Evolutionary conservation across 2,797 vertebrate genomes (phyloP).

Genomic region (Poecilia gillii): DNA sequence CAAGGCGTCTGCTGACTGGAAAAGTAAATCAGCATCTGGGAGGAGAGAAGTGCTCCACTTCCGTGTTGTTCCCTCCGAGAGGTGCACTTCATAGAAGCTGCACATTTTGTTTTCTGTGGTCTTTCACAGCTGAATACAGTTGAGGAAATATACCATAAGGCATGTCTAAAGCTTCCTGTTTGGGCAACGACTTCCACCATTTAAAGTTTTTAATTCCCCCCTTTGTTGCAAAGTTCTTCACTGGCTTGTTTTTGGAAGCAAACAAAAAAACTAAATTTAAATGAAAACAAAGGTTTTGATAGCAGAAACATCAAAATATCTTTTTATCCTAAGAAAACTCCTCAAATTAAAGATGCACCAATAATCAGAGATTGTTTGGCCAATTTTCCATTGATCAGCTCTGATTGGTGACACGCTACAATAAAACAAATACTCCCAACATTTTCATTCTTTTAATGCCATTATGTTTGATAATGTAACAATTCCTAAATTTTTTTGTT

Average conservation of each 20-base stretch:
- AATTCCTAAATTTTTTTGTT: background rate
- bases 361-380: background rate
- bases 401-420: background rate
- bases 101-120: constrained; percentile 36
- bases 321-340: background rate
- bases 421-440: background rate
- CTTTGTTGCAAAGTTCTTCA: constrained; percentile 2
- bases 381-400: background rate
- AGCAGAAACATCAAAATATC: background rate
- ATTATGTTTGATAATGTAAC: background rate
- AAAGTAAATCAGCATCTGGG: constrained; percentile 16
- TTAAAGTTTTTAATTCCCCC: constrained; percentile 31
- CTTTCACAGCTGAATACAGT: constrained; percentile 1
- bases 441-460: background rate
- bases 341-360: background rate
- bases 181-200: constrained; percentile 24
- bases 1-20: constrained; percentile 4
- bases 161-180: constrained; percentile 64
- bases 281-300: background rate
- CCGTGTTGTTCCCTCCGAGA: constrained; percentile 13
- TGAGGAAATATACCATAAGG: constrained; percentile 42
- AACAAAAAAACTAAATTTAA: background rate
- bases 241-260: background rate
- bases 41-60: constrained; percentile 47
- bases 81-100: constrained; percentile 31